phyloP scores from a whole-genome alignment of 2,113 vertebrate species.

The Pyrgilauda ruficollis region DNA sequence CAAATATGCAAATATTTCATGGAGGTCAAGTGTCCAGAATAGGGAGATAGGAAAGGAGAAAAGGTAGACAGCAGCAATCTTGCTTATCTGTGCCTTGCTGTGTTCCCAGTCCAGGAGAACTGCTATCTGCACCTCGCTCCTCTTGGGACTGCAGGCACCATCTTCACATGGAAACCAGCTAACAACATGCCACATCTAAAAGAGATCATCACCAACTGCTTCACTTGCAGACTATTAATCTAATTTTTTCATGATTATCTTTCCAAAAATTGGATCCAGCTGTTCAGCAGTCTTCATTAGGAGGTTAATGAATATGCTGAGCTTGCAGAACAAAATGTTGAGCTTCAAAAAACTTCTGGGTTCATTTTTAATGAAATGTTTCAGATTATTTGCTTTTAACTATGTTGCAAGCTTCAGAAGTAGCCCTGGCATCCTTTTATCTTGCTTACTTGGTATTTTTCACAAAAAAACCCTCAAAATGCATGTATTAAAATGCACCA shows the following conservation, averaged over 20 bases:
- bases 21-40: background rate
- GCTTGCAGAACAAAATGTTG: slow-evolving; percentile 48
- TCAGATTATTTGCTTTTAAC: slow-evolving; percentile 49
- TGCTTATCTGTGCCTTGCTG: slow-evolving; percentile 6
- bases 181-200: background rate
- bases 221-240: slow-evolving; percentile 54
- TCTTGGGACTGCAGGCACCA: background rate
- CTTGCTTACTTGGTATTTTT: slow-evolving; percentile 21
- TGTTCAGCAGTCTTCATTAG: slow-evolving; percentile 41
- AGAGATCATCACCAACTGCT: slow-evolving; percentile 17
- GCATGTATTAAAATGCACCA: background rate
- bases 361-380: slow-evolving; percentile 55
- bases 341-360: slow-evolving; percentile 51
- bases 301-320: slow-evolving; percentile 66
- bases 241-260: slow-evolving; percentile 64
- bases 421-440: slow-evolving; percentile 43
- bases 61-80: background rate
- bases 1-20: background rate
- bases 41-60: background rate
- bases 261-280: slow-evolving; percentile 64
- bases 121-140: background rate
- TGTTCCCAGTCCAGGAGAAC: background rate
- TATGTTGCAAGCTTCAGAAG: slow-evolving; percentile 40
- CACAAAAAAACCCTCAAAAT: background rate
- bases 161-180: background rate